phyloP scores from a whole-genome alignment of 2,113 vertebrate genomes.

The Macroglossus sobrinus region DNA sequence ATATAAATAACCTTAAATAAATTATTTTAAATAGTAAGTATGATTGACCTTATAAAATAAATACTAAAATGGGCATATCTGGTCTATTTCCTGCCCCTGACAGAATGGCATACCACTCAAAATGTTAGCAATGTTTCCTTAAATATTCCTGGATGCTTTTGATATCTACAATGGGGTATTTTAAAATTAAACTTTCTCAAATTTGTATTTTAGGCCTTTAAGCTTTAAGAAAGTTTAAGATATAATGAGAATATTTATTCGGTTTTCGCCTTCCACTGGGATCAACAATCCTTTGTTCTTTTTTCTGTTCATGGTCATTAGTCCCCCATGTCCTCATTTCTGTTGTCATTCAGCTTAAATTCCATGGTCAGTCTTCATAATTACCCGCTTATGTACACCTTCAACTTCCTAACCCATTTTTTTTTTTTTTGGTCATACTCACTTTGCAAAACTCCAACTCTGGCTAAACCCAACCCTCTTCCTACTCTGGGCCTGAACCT shows the following conservation, averaged over 20 bases:
- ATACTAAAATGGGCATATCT: not conserved
- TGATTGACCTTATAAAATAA: not conserved
- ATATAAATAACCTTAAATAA: not conserved
- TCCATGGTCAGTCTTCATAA: not conserved
- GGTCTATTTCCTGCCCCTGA: not conserved
- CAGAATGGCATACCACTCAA: not conserved
- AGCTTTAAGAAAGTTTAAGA: not conserved
- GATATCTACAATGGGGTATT: not conserved
- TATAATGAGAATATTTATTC: not conserved
- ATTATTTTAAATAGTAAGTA: conserved; percentile 26
- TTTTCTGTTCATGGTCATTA: not conserved
- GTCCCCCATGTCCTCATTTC: not conserved
- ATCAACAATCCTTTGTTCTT: not conserved
- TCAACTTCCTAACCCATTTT: not conserved
- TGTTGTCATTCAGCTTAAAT: not conserved
- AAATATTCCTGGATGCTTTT: not conserved
- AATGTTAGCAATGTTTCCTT: not conserved
- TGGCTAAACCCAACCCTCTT: not conserved
- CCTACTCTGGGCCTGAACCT: not conserved
- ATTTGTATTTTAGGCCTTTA: not conserved
- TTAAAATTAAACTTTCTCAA: not conserved
- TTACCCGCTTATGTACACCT: not conserved
- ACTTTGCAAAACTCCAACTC: not conserved
- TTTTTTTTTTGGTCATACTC: not conserved
- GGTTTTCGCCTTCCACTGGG: not conserved